A percentile compares a stretch with the other conserved stretches of the same genome.
These are phyloP conservation scores for Muscina levida DNA, from an alignment of 2,888 invertebrate species.

Conservation along the genomic window DNA sequence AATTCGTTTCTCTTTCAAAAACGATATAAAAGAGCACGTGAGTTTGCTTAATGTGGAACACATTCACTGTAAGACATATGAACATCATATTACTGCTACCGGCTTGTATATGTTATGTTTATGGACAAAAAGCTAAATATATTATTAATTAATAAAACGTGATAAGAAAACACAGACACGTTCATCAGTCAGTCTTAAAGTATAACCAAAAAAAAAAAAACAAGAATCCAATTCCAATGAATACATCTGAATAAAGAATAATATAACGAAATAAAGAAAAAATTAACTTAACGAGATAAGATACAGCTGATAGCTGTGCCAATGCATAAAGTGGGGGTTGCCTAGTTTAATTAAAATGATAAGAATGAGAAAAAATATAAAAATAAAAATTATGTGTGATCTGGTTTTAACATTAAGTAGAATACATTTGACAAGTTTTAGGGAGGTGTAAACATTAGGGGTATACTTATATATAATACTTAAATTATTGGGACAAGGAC, in stretches of 20 bases:
- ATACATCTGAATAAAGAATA: background rate
- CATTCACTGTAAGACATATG: background rate
- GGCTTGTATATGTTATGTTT: background rate
- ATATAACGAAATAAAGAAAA: background rate
- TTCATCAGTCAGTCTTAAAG: too few relatives aligned
- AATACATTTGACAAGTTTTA: too few relatives aligned
- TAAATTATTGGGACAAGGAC: too few relatives aligned
- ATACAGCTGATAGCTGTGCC: slow-evolving; percentile 33
- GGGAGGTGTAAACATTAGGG: too few relatives aligned
- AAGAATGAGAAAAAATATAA: background rate
- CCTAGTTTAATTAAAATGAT: slow-evolving; percentile 50
- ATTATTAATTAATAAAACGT: slow-evolving; percentile 52
- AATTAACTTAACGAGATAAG: slow-evolving; percentile 34
- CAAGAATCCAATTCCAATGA: too few relatives aligned
- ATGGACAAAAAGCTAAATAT: background rate
- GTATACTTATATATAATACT: too few relatives aligned
- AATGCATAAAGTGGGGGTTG: background rate
- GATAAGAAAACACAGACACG: slow-evolving; percentile 15
- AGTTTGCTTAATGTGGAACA: background rate
- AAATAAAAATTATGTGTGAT: background rate
- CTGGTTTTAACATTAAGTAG: background rate
- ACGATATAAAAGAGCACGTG: slow-evolving; percentile 3
- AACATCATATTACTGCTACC: background rate
- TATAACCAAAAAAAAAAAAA: too few relatives aligned
- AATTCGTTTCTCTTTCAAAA: background rate